Evolutionary conservation across 35 echinoderm and acorn worm genomes (phyloP).

Genomic region (Ophioderma brevispina): DNA sequence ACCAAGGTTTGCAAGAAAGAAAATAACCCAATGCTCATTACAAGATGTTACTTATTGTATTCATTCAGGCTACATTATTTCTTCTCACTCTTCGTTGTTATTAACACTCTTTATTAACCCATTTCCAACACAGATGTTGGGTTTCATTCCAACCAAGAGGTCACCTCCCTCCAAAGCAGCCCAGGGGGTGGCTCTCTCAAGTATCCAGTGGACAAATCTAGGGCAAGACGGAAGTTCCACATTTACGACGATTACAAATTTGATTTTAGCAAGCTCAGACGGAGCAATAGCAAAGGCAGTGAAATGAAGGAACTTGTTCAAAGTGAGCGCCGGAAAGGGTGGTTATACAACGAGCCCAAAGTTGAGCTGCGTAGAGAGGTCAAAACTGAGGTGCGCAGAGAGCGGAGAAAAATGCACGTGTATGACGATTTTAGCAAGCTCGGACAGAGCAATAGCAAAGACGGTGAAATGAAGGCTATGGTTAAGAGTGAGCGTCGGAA

Average conservation of each 20-base stretch:
- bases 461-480: no score
- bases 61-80: no score
- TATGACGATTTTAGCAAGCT: no score
- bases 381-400: no score
- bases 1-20: background rate
- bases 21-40: no score
- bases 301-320: background rate
- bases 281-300: background rate
- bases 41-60: background rate
- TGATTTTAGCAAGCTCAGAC: background rate
- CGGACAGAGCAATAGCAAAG: no score
- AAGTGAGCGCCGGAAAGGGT: background rate
- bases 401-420: no score
- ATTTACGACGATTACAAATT: background rate
- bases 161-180: no score
- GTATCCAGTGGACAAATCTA: background rate
- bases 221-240: background rate
- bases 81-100: background rate
- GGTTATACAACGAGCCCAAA: background rate
- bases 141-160: background rate
- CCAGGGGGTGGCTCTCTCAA: background rate
- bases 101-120: background rate
- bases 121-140: background rate
- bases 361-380: background rate
- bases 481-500: no score